Conservation (phyloP, 2,888 invertebrate genomes). For the Coleophora deauratella region DNA sequence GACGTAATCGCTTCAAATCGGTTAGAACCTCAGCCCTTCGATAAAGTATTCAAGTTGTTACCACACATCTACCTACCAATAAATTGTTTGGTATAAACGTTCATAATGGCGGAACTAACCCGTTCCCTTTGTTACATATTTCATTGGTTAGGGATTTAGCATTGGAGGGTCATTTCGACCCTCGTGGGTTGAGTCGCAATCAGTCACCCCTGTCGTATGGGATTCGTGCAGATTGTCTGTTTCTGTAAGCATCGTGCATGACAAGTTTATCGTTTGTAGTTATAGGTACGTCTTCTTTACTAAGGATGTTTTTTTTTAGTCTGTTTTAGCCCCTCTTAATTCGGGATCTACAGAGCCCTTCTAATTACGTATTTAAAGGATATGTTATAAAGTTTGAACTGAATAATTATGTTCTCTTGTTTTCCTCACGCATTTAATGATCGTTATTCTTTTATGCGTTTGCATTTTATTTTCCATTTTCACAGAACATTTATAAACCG, state of each 20-base stretch:
- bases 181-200: slow-evolving; percentile 34
- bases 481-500: too few species aligned
- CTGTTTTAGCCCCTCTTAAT: too few species aligned
- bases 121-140: slow-evolving; percentile 60
- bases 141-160: slow-evolving; percentile 52
- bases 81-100: slow-evolving; percentile 41
- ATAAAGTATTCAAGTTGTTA: slow-evolving; percentile 41
- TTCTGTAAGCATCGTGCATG: background rate
- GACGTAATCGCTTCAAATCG: slow-evolving; percentile 39
- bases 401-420: too few species aligned
- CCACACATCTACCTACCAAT: slow-evolving; percentile 39
- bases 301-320: too few species aligned
- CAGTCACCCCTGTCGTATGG: slow-evolving; percentile 23
- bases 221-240: slow-evolving; percentile 23
- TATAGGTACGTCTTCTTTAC: too few species aligned
- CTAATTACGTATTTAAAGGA: too few species aligned
- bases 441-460: too few species aligned
- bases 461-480: too few species aligned
- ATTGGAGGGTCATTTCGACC: slow-evolving; percentile 42
- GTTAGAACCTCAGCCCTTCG: slow-evolving; percentile 29
- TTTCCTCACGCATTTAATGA: too few species aligned
- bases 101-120: slow-evolving; percentile 41
- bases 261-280: too few species aligned
- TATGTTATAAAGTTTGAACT: too few species aligned
- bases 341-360: too few species aligned